These are phyloP conservation scores for Eulemur rufifrons DNA, from an alignment of 2,113 vertebrate species.

Conservation along the genomic window DNA sequence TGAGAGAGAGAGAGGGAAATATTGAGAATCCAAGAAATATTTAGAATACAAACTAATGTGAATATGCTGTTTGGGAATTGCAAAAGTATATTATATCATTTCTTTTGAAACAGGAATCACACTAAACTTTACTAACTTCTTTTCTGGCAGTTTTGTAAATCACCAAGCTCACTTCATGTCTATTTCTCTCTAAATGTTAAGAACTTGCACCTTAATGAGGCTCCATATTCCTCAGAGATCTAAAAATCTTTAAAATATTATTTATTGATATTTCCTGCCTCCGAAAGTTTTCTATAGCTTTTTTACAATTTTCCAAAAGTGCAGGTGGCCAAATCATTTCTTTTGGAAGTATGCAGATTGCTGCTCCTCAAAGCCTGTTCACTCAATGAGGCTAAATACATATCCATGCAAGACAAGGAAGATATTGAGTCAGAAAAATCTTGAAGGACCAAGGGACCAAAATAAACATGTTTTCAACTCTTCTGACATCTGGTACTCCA, in stretches of 20 bases:
- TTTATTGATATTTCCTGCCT: conserved; percentile 61
- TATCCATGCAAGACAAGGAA: conserved; percentile 62
- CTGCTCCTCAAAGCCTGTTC: conserved; percentile 71
- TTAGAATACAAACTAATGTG: background rate
- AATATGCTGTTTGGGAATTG: background rate
- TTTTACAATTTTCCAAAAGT: conserved; percentile 73
- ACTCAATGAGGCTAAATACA: conserved; percentile 76
- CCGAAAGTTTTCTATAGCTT: conserved; percentile 12
- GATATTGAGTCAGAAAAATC: conserved; percentile 80
- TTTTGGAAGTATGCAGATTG: conserved; percentile 79
- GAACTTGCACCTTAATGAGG: conserved; percentile 17
- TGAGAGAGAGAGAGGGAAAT: background rate
- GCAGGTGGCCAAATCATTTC: conserved; percentile 79
- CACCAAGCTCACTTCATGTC: background rate
- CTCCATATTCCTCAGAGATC: background rate
- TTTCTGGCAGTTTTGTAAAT: conserved; percentile 49
- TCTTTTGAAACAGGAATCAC: conserved; percentile 28
- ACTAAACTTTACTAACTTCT: conserved; percentile 37
- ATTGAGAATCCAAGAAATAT: background rate
- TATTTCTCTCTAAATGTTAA: conserved; percentile 34
- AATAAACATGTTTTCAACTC: conserved; percentile 81
- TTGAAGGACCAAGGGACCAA: conserved; percentile 79
- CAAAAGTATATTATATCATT: background rate
- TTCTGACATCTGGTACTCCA: conserved; percentile 83
- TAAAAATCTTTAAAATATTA: conserved; percentile 59